Evolutionary conservation across 2,113 vertebrate species (phyloP).

Genomic region (Syngnathus typhle): DNA sequence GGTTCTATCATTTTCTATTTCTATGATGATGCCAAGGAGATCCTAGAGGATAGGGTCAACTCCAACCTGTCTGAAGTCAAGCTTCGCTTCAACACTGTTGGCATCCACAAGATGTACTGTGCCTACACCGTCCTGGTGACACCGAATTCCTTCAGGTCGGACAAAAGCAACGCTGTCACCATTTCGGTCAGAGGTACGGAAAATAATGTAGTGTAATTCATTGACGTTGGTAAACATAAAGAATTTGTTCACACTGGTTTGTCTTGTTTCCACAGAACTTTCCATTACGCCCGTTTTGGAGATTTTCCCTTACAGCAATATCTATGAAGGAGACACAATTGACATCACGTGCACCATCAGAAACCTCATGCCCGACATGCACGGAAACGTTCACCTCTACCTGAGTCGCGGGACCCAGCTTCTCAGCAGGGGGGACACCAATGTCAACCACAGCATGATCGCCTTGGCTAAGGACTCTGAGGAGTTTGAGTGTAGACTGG

Average conservation of each 20-base stretch:
- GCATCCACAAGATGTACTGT: slow-evolving; percentile 48
- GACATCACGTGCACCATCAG: slow-evolving; percentile 38
- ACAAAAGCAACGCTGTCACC: slow-evolving; percentile 28
- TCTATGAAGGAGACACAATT: slow-evolving; percentile 67
- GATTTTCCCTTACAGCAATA: slow-evolving; percentile 31
- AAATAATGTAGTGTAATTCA: neutral
- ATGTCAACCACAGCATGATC: slow-evolving; percentile 16
- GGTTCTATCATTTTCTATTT: slow-evolving; percentile 51
- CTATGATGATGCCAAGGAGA: slow-evolving; percentile 21
- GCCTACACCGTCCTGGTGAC: slow-evolving; percentile 36
- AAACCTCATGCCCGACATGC: fast-evolving
- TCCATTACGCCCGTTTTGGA: slow-evolving; percentile 33
- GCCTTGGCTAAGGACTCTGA: slow-evolving; percentile 25
- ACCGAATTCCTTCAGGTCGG: neutral
- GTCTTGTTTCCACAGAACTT: slow-evolving; percentile 49
- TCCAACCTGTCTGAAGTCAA: neutral
- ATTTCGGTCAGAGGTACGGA: slow-evolving; percentile 54
- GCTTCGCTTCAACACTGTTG: slow-evolving; percentile 1
- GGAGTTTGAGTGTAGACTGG: slow-evolving; percentile 53
- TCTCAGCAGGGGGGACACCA: neutral
- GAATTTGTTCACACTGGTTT: neutral
- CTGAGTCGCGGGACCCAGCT: slow-evolving; percentile 33
- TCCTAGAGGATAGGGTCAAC: fast-evolving
- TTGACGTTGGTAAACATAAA: neutral
- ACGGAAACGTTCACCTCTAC: neutral